phyloP scores from a whole-genome alignment of 2,888 invertebrate species.

The Drosophila peninsularis region DNA sequence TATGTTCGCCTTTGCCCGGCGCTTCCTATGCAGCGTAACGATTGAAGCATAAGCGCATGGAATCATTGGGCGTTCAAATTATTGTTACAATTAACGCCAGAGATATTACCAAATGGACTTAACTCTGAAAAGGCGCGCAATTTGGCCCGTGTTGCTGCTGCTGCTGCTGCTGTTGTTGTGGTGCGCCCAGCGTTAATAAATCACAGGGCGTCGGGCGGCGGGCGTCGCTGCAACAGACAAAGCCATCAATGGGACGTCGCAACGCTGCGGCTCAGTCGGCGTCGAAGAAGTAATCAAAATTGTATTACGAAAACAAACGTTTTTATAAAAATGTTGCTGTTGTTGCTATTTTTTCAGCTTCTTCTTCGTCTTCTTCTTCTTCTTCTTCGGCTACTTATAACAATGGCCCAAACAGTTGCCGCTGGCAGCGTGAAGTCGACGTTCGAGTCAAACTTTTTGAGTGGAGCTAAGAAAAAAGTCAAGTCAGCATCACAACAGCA shows the following conservation, averaged over 20 bases:
- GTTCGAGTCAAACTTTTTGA: constrained; percentile 39
- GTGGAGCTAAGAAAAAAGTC: constrained; percentile 55
- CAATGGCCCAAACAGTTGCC: constrained; percentile 52
- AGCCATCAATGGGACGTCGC: constrained; percentile 64
- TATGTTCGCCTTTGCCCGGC: constrained; percentile 1
- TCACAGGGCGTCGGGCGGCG: constrained; percentile 43
- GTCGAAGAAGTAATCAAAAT: constrained; percentile 79
- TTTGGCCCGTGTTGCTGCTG: constrained; percentile 36
- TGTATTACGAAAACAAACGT: constrained; percentile 80
- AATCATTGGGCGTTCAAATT: constrained; percentile 49
- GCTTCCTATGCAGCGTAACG: constrained; percentile 47
- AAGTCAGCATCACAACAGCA: constrained; percentile 59
- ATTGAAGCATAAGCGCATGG: constrained; percentile 39
- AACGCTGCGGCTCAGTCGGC: constrained; percentile 42
- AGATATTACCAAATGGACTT: constrained; percentile 67
- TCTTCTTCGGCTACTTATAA: constrained; percentile 43
- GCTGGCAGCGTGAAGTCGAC: constrained; percentile 44
- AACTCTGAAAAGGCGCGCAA: constrained; percentile 13
- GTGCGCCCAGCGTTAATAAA: constrained; percentile 58
- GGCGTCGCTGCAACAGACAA: constrained; percentile 43
- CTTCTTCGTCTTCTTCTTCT: constrained; percentile 15
- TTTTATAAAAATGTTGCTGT: constrained; percentile 58
- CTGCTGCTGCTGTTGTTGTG: constrained; percentile 32
- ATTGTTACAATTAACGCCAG: constrained; percentile 66
- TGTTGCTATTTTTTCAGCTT: constrained; percentile 10